phyloP scores from a whole-genome alignment of 2,797 vertebrate genomes.

The Paedocypris micromegethes region DNA sequence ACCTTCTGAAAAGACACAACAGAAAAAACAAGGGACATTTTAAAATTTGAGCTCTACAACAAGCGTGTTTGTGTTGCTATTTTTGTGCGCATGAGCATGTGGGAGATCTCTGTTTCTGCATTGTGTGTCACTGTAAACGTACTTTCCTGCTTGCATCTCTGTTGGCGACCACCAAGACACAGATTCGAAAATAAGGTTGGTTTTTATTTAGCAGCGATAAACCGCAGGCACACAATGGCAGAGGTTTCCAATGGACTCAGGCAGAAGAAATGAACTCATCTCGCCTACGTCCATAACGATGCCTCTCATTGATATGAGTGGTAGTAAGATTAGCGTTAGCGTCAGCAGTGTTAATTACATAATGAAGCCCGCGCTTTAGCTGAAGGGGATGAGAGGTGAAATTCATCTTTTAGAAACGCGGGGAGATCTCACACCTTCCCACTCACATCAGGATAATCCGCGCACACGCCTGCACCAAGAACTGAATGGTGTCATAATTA shows the following conservation, averaged over 20 bases:
- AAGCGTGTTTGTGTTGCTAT: too few relatives aligned
- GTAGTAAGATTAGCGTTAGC: constrained; percentile 4
- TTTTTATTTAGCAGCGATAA: constrained; percentile 7
- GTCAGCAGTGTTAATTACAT: constrained; percentile 27
- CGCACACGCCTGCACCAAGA: constrained; percentile 9
- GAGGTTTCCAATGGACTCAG: constrained; percentile 5
- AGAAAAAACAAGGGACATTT: too few relatives aligned
- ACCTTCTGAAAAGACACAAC: too few relatives aligned
- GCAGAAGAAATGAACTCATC: not conserved
- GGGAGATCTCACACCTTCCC: constrained; percentile 4
- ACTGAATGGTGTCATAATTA: constrained; percentile 23
- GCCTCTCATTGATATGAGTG: constrained; percentile 14
- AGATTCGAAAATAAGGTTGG: too few relatives aligned
- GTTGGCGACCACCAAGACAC: too few relatives aligned
- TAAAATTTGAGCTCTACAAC: too few relatives aligned
- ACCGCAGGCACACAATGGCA: not conserved
- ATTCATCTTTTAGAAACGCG: constrained; percentile 17
- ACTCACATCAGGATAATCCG: constrained; percentile 5
- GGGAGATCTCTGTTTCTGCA: too few relatives aligned
- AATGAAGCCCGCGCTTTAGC: constrained; percentile 23
- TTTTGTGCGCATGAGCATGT: too few relatives aligned
- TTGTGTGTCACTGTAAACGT: too few relatives aligned
- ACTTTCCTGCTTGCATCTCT: too few relatives aligned
- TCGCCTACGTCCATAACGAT: constrained; percentile 8
- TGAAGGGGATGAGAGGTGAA: constrained; percentile 14